Evolutionary conservation across 2,797 vertebrate species (phyloP).

Genomic region (Neomorphus geoffroyi): DNA sequence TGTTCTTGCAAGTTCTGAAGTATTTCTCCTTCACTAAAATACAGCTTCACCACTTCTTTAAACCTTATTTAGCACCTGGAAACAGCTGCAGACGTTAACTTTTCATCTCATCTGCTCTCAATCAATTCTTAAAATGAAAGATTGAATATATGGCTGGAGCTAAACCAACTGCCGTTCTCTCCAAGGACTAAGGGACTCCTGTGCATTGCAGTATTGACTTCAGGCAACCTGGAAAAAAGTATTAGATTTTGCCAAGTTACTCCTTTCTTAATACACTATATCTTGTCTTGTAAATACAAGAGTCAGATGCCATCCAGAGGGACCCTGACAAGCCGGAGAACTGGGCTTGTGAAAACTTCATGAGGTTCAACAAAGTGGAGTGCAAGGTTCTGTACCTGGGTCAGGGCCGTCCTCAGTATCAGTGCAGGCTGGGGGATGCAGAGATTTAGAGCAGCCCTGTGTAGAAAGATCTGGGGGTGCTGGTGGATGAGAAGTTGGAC

Average conservation of each 20-base stretch:
- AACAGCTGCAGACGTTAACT: constrained; percentile 49
- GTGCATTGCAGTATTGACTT: not conserved
- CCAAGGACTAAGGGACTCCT: constrained; percentile 16
- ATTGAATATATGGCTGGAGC: not conserved
- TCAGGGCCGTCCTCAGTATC: no score
- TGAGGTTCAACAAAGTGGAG: no score
- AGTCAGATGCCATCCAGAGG: no score
- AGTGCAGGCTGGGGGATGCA: no score
- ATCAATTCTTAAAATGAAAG: not conserved
- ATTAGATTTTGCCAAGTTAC: not conserved
- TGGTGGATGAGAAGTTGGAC: no score
- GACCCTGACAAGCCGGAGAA: no score
- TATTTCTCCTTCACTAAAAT: constrained; percentile 11
- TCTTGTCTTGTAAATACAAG: not conserved
- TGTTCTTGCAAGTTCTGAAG: not conserved
- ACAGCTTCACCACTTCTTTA: not conserved
- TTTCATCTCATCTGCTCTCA: constrained; percentile 60
- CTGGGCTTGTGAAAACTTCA: no score
- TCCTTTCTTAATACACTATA: not conserved
- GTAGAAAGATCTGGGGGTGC: no score
- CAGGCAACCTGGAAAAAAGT: not conserved
- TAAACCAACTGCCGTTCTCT: not conserved
- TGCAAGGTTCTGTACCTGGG: no score
- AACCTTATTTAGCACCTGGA: constrained; percentile 28
- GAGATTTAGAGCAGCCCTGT: no score